These are phyloP conservation scores for Cyanoliseus patagonus DNA, from an alignment of 2,113 vertebrate species.

Conservation along the genomic window DNA sequence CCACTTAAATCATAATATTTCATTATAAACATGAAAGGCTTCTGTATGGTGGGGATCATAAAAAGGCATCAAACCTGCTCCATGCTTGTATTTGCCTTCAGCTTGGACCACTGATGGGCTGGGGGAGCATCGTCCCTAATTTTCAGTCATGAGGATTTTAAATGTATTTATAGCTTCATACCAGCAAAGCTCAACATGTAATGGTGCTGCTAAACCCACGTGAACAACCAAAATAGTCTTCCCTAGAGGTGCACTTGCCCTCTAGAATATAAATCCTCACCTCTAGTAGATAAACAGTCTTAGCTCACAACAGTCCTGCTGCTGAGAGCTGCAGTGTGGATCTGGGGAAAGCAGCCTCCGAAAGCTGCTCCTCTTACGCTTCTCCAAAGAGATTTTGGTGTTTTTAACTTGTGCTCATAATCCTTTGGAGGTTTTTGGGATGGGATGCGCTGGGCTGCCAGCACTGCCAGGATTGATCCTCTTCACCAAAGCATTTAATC, in stretches of 20 bases:
- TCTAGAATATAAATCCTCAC: conserved; percentile 9
- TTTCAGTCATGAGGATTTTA: not conserved
- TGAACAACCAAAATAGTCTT: not conserved
- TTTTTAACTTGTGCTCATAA: not conserved
- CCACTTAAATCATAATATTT: conserved; percentile 70
- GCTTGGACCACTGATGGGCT: not conserved
- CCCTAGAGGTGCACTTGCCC: not conserved
- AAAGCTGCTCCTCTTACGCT: not conserved
- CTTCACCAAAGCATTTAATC: not conserved
- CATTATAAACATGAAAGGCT: conserved; percentile 52
- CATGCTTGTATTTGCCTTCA: not conserved
- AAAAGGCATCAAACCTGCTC: conserved; percentile 31
- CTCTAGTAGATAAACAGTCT: not conserved
- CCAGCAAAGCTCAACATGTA: not conserved
- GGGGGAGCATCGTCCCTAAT: not conserved
- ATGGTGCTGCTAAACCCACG: not conserved
- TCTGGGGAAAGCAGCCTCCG: not conserved
- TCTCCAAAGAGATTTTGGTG: not conserved
- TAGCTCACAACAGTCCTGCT: not conserved
- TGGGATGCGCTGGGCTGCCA: not conserved
- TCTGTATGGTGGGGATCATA: conserved; percentile 18
- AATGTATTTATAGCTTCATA: not conserved
- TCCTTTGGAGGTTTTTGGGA: not conserved
- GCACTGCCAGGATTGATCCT: not conserved
- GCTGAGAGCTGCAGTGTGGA: accelerated